Evolutionary conservation across 2,797 vertebrate species (phyloP).

Genomic region (Macropus fuliginosus): DNA sequence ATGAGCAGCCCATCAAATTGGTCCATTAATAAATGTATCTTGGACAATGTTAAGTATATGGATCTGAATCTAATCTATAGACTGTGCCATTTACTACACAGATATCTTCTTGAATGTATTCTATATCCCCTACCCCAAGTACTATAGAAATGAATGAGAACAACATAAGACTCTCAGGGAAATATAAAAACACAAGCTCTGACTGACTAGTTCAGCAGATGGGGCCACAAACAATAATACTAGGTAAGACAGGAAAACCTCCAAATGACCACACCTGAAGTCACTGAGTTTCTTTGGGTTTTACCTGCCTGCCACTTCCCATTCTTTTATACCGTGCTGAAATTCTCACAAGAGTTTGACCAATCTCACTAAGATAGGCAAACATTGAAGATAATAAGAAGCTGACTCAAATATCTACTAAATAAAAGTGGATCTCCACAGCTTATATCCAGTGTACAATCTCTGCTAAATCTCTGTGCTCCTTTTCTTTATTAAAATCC

Average conservation of each 20-base stretch:
- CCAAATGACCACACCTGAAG: background rate
- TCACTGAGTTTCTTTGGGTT: background rate
- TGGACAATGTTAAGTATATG: background rate
- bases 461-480: background rate
- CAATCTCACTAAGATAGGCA: background rate
- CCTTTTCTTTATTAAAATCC: background rate
- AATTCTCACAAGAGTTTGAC: background rate
- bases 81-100: background rate
- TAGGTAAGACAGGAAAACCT: background rate
- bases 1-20: background rate
- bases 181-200: background rate
- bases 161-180: background rate
- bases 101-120: background rate
- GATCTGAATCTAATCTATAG: background rate
- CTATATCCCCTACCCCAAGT: background rate
- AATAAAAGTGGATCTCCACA: background rate
- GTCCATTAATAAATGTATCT: background rate
- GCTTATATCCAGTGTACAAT: background rate
- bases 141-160: background rate
- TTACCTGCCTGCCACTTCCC: background rate
- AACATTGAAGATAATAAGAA: background rate
- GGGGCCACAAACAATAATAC: background rate
- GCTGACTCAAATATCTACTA: background rate
- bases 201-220: background rate
- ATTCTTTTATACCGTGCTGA: background rate